Conservation (phyloP, 2,797 vertebrate genomes). For the Pangasius krempfi region DNA sequence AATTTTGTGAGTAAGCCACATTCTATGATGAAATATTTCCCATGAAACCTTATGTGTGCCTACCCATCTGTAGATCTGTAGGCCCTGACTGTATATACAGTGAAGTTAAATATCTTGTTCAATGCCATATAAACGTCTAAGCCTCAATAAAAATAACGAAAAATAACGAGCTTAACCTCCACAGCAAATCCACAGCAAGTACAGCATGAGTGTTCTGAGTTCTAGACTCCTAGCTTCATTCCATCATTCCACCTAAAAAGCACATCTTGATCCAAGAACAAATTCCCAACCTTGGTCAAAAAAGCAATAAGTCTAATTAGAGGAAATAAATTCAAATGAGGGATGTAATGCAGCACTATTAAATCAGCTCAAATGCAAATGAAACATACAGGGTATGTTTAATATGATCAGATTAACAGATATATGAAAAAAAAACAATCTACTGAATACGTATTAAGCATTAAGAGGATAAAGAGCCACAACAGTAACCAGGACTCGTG, state of each 20-base stretch:
- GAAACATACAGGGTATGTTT: background rate
- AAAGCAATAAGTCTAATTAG: background rate
- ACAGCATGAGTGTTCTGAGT: background rate
- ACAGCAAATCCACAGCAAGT: background rate
- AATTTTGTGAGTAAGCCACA: background rate
- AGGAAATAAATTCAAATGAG: background rate
- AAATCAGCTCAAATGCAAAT: slow-evolving; percentile 7
- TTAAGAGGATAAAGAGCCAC: background rate
- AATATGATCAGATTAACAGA: background rate
- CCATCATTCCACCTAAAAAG: background rate
- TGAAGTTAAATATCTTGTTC: background rate
- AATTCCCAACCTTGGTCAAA: background rate
- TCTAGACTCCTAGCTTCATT: background rate
- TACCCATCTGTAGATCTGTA: background rate
- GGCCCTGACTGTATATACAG: background rate
- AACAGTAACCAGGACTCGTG: background rate
- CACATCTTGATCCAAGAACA: background rate
- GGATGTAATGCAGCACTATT: background rate
- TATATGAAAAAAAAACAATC: background rate
- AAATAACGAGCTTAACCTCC: background rate
- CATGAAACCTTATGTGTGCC: background rate
- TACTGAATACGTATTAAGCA: background rate
- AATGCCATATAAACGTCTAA: background rate
- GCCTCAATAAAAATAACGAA: background rate
- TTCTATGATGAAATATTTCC: background rate